phyloP scores from a whole-genome alignment of 2,113 vertebrate genomes.

The Neolamprologus toae region DNA sequence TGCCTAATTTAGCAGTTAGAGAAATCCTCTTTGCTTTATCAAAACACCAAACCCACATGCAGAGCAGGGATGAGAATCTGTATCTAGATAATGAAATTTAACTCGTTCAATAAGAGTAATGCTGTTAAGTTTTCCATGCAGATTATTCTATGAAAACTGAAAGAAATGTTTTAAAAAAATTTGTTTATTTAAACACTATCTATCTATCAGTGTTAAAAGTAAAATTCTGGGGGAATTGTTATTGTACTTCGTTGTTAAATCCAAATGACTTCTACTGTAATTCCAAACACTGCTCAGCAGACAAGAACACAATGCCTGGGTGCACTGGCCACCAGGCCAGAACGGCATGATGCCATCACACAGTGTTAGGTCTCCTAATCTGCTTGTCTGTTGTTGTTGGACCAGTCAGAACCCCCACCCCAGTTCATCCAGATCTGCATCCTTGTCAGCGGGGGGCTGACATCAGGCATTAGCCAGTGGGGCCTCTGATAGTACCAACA shows the following conservation, averaged over 20 bases:
- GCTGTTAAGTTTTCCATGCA: not conserved
- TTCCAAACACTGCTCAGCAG: not conserved
- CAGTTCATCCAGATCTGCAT: conserved; percentile 58
- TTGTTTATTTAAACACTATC: not conserved
- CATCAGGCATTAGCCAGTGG: conserved; percentile 60
- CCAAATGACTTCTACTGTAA: not conserved
- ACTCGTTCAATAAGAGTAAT: not conserved
- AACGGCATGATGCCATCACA: conserved; percentile 73
- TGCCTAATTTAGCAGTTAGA: not conserved
- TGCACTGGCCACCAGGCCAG: conserved; percentile 30
- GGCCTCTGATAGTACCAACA: conserved; percentile 56
- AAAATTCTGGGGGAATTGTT: not conserved
- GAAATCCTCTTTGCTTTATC: not conserved
- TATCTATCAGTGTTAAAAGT: not conserved
- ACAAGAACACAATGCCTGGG: conserved; percentile 16
- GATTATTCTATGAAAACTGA: not conserved
- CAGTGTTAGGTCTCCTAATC: conserved; percentile 51
- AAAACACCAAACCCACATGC: not conserved
- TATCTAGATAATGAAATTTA: not conserved
- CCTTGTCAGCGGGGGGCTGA: conserved; percentile 61
- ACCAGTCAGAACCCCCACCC: conserved; percentile 54
- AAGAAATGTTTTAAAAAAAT: not conserved
- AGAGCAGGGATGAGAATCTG: not conserved
- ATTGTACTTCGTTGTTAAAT: not conserved
- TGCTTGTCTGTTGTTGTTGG: conserved; percentile 40